Percentiles rank a stretch among this genome's conserved stretches.
Evolutionary conservation across 2,113 vertebrate species (phyloP).

Genomic region (Nycticorax nycticorax): DNA sequence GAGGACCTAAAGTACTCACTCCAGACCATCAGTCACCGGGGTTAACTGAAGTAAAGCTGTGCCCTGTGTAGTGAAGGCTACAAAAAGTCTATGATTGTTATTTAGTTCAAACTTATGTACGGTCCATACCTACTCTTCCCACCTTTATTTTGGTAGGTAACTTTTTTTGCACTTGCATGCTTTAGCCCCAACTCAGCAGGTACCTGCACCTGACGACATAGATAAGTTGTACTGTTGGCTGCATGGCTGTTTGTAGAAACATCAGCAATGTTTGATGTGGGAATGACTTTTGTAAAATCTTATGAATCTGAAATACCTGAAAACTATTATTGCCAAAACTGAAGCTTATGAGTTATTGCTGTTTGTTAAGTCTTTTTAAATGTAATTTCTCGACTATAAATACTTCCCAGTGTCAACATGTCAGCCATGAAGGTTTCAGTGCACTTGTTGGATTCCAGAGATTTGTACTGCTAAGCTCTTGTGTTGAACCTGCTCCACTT

Average conservation of each 20-base stretch:
- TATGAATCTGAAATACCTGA: neutral
- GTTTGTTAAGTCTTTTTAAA: neutral
- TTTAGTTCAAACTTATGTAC: neutral
- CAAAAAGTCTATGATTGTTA: neutral
- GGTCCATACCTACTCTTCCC: neutral
- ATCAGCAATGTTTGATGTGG: neutral
- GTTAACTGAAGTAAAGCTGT: neutral
- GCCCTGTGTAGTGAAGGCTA: neutral
- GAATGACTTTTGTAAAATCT: neutral
- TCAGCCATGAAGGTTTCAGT: neutral
- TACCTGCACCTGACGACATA: neutral
- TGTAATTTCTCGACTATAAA: neutral
- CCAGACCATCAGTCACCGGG: neutral
- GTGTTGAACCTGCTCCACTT: neutral
- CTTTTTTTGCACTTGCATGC: neutral
- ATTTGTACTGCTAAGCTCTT: neutral
- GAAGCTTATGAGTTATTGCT: neutral
- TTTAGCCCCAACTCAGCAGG: neutral
- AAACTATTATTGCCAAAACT: neutral
- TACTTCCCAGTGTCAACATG: neutral
- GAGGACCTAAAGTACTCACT: neutral
- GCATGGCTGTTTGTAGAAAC: neutral
- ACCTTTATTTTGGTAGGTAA: neutral
- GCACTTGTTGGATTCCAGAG: neutral
- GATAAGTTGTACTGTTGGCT: neutral